Evolutionary conservation across 2,888 invertebrate species (phyloP).

Genomic region (Scaptomyza flava): DNA sequence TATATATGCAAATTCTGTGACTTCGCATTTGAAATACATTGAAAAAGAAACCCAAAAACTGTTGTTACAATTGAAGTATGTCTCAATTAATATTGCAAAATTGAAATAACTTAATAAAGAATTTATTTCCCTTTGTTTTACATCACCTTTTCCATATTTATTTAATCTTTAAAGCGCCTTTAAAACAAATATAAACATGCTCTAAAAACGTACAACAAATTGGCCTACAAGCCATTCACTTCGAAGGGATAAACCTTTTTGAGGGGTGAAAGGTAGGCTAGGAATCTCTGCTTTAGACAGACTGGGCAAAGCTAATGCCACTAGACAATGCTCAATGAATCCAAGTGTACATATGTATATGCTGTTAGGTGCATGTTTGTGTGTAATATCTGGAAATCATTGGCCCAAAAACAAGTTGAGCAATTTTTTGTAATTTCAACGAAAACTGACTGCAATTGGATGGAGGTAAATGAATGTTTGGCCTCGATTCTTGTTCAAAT

Average conservation of each 20-base stretch:
- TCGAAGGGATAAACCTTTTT: background rate
- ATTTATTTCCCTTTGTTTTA: background rate
- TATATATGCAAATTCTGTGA: too few relatives aligned
- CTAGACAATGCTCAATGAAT: slow-evolving; percentile 13
- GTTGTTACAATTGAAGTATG: too few relatives aligned
- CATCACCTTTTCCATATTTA: background rate
- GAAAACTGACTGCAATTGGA: slow-evolving; percentile 41
- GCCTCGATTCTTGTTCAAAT: slow-evolving; percentile 15
- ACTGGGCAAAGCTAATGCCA: background rate
- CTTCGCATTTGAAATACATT: too few relatives aligned
- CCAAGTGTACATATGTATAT: background rate
- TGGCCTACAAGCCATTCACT: slow-evolving; percentile 2
- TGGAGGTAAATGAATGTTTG: background rate
- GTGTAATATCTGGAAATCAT: slow-evolving; percentile 23
- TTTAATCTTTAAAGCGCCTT: background rate
- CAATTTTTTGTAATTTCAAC: slow-evolving; percentile 45
- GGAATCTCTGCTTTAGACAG: slow-evolving; percentile 3
- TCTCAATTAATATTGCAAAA: too few relatives aligned
- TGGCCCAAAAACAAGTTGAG: slow-evolving; percentile 47
- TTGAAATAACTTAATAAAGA: background rate
- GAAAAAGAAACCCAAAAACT: too few relatives aligned
- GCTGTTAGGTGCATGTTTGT: background rate
- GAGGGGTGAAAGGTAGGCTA: background rate
- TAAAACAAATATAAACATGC: background rate
- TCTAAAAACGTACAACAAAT: slow-evolving; percentile 1